Evolutionary conservation across 2,888 invertebrate genomes (phyloP).

Genomic region (Ophion obscuratus): DNA sequence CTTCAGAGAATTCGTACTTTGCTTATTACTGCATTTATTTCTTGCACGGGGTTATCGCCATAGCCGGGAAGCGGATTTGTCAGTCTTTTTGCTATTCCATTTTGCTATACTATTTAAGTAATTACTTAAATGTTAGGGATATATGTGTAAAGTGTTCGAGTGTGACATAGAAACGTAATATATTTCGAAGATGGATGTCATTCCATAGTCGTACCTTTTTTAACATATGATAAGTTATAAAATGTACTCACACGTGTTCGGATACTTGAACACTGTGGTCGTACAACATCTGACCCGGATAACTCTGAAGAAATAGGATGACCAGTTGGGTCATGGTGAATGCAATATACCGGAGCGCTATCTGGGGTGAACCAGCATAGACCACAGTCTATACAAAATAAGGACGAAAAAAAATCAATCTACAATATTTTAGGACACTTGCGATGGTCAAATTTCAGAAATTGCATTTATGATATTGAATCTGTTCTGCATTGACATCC

Average conservation of each 20-base stretch:
- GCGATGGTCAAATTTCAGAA: neutral
- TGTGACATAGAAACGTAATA: too few species aligned
- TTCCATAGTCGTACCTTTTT: neutral
- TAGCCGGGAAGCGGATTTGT: too few species aligned
- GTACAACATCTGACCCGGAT: slow-evolving; percentile 62
- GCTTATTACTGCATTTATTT: too few species aligned
- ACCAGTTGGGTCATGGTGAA: slow-evolving; percentile 56
- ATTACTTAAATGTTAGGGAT: too few species aligned
- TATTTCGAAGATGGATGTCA: neutral
- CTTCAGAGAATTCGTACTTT: too few species aligned
- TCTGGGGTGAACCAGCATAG: slow-evolving; percentile 55
- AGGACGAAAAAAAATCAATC: neutral
- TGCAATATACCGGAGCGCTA: slow-evolving; percentile 55
- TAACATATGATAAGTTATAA: neutral
- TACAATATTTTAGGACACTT: neutral
- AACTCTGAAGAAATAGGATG: slow-evolving; percentile 64
- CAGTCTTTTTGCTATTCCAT: too few species aligned
- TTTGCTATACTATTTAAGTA: too few species aligned
- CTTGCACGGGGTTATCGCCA: too few species aligned
- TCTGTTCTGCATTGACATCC: neutral
- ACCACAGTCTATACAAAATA: slow-evolving; percentile 59
- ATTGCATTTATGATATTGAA: neutral
- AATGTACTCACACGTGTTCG: slow-evolving; percentile 59
- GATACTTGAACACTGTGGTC: slow-evolving; percentile 61
- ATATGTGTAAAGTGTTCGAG: too few species aligned